Percentiles rank a stretch among this genome's conserved stretches.
phyloP scores from a whole-genome alignment of 2,113 vertebrate genomes.

The Psittacula cyanocephala region DNA sequence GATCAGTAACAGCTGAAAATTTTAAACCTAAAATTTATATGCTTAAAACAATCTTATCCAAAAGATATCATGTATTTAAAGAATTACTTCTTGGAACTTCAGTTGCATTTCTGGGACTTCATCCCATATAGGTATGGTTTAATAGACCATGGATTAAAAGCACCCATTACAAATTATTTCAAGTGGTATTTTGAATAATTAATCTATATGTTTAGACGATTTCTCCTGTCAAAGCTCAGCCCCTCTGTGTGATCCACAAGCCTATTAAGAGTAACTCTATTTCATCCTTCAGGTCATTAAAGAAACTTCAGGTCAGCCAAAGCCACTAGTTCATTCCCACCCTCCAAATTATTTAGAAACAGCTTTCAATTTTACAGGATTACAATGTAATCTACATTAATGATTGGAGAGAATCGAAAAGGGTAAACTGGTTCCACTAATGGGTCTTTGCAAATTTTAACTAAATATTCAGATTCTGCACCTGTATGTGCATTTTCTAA shows the following conservation, averaged over 20 bases:
- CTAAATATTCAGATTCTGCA: not conserved
- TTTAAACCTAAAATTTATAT: not conserved
- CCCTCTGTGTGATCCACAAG: not conserved
- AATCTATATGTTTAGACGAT: not conserved
- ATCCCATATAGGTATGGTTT: not conserved
- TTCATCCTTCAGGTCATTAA: not conserved
- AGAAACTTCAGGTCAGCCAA: not conserved
- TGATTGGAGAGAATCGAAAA: not conserved
- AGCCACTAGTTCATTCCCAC: not conserved
- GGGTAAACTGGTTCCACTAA: not conserved
- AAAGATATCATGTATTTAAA: not conserved
- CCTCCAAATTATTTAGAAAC: not conserved
- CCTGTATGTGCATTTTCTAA: not conserved
- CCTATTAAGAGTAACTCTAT: not conserved
- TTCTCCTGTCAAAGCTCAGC: not conserved
- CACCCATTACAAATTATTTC: not conserved
- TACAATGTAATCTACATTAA: not conserved
- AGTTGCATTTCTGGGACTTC: not conserved
- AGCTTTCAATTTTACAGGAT: not conserved
- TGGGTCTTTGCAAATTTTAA: not conserved
- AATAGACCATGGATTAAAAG: not conserved
- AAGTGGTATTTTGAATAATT: not conserved
- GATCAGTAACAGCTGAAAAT: not conserved
- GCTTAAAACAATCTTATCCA: not conserved
- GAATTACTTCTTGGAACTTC: not conserved